Evolutionary conservation across 1,140 invertebrate species (phyloP), one percentile per base, ranked within the genome.

Genomic region (Drosophila ogumai): DNA sequence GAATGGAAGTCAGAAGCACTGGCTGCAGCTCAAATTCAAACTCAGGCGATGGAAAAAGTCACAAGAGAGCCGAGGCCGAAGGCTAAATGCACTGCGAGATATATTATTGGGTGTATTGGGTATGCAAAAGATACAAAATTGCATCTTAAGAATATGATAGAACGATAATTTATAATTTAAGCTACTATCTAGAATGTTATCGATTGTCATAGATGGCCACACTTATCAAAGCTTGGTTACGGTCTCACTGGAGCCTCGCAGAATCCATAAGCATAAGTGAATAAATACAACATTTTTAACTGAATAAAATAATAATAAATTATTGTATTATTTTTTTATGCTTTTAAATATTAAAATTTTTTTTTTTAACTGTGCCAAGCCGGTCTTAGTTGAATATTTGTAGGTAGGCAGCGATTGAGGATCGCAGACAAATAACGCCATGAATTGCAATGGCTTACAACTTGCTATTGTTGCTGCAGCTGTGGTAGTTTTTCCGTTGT

Each of bases 371-470:
- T 17, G 56, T 10, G 0, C 31, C 31, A 44, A 44, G 22, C 56
- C 36, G 36, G 38, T 28, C 56, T 44, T 52, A 32, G 25, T 36
- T 54, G 36, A 44, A 61, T 66, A 32, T 46, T 41, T 46, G 32
- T 61, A 41, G 38, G 59, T 43, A 15, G 68, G 67, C 49, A 77
- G 73, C 46, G 44, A 58, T 57, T 50, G 65, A 75, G 61, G 82
- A 86, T 82, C 75, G 66, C 57, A 86, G 82, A 81, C 82, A 78
- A 81, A 65, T 55, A 61, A 63, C 66, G 36, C 36, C 58, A 41
- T 57, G 79, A 77, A 67, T 57, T 71, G 17, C 43, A 22, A 38
- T 67, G 46, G 28, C 65, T 50, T 25, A 28, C 46, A 44, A 15
- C 44, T 54, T 52, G 67, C 19, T 38, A 71, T 71, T 68, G 75